Conservation (phyloP, 2,888 invertebrate species). For the Acleris sparsana region DNA sequence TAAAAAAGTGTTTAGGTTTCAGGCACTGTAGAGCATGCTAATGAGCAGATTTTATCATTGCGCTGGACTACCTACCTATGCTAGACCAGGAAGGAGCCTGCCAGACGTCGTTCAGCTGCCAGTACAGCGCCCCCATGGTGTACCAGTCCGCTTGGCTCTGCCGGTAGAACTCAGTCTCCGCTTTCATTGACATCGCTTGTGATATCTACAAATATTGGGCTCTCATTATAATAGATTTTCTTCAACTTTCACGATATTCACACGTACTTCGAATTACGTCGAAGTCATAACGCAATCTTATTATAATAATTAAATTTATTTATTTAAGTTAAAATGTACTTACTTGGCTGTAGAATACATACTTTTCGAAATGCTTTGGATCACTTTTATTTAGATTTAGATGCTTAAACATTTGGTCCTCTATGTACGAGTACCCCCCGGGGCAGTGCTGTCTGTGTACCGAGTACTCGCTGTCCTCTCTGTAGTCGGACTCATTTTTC, state of each 20-base stretch:
- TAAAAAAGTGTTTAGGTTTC: not conserved
- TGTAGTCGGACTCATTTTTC: slow-evolving; percentile 75
- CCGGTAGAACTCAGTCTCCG: slow-evolving; percentile 92
- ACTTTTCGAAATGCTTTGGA: slow-evolving; percentile 84
- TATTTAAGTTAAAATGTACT: too few species aligned
- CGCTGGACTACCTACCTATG: slow-evolving; percentile 82
- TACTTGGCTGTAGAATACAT: slow-evolving; percentile 94
- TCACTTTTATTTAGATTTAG: slow-evolving; percentile 83
- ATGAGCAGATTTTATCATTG: not conserved
- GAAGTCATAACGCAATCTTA: too few species aligned
- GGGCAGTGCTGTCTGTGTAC: slow-evolving; percentile 94
- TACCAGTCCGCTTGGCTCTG: slow-evolving; percentile 80
- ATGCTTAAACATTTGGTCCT: slow-evolving; percentile 84
- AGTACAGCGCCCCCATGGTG: slow-evolving; percentile 98
- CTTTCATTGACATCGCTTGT: slow-evolving; percentile 95
- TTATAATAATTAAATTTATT: too few species aligned
- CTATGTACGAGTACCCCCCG: slow-evolving; percentile 86
- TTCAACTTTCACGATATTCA: too few species aligned
- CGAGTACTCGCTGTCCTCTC: slow-evolving; percentile 84
- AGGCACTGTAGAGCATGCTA: not conserved
- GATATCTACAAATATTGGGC: slow-evolving; percentile 84
- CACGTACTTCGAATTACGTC: too few species aligned
- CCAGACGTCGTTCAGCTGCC: slow-evolving; percentile 99
- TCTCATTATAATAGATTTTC: not conserved
- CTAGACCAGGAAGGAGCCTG: slow-evolving; percentile 98